These are phyloP conservation scores for Micromys minutus DNA, from an alignment of 2,113 vertebrate genomes.

Conservation along the genomic window DNA sequence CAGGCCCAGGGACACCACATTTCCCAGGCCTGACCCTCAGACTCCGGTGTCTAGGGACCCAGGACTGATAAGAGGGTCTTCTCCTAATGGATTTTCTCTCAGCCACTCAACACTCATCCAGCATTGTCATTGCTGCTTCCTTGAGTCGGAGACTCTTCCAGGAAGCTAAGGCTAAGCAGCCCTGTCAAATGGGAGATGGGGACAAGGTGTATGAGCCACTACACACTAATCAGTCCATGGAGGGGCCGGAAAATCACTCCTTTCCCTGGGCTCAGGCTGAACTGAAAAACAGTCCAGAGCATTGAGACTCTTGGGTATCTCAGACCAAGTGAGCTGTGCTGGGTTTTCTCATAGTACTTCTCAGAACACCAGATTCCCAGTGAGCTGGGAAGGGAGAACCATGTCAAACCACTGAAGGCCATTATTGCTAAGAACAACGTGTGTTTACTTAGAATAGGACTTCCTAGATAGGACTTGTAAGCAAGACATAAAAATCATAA, in stretches of 20 bases:
- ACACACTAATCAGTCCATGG: accelerated
- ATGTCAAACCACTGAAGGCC: accelerated
- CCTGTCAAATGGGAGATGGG: accelerated
- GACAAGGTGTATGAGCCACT: accelerated
- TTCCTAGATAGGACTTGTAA: not conserved
- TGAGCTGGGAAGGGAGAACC: not conserved
- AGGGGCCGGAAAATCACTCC: accelerated
- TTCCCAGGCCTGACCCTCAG: not conserved
- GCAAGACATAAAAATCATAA: not conserved
- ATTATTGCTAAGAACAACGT: not conserved
- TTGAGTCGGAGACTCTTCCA: accelerated
- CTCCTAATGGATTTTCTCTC: not conserved
- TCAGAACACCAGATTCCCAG: not conserved
- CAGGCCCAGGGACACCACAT: too few relatives aligned
- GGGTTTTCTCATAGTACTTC: accelerated
- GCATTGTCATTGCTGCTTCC: not conserved
- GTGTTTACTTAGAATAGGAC: not conserved
- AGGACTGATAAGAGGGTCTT: not conserved
- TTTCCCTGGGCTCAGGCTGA: too few relatives aligned
- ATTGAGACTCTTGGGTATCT: not conserved
- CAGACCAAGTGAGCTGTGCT: accelerated
- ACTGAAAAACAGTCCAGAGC: not conserved
- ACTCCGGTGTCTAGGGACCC: not conserved
- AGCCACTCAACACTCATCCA: not conserved
- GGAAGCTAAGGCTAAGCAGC: accelerated